These are phyloP conservation scores for Vipera latastei DNA, from an alignment of 2,797 vertebrate genomes.

Conservation along the genomic window DNA sequence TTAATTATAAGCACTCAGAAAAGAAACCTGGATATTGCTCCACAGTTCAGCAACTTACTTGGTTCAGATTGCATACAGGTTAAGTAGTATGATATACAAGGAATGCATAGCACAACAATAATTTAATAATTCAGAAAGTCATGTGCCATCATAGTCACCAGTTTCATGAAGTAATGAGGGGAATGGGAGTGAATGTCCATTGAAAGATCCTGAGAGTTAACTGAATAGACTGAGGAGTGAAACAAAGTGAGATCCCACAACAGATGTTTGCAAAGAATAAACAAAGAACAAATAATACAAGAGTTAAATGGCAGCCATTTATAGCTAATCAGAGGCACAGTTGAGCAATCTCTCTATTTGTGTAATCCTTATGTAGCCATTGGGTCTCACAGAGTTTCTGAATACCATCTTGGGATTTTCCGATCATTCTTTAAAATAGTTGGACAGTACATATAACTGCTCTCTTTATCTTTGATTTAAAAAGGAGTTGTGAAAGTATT, in stretches of 20 bases:
- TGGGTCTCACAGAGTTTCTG: slow-evolving; percentile 16
- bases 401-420: slow-evolving; percentile 18
- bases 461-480: neutral
- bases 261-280: slow-evolving; percentile 24
- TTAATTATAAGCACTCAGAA: slow-evolving; percentile 6
- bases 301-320: slow-evolving; percentile 16
- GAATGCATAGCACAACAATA: slow-evolving; percentile 16
- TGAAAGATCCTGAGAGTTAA: neutral
- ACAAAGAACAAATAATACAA: neutral
- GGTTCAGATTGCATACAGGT: slow-evolving; percentile 11
- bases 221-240: neutral
- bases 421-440: slow-evolving; percentile 16
- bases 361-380: slow-evolving; percentile 9
- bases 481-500: neutral
- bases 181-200: neutral
- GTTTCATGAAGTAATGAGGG: neutral
- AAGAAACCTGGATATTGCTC: slow-evolving; percentile 30
- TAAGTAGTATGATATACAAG: slow-evolving; percentile 22
- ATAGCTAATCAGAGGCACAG: slow-evolving; percentile 22
- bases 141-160: slow-evolving; percentile 5
- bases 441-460: neutral
- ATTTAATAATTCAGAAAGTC: slow-evolving; percentile 21
- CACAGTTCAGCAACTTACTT: slow-evolving; percentile 28
- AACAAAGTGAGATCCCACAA: slow-evolving; percentile 12
- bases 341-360: slow-evolving; percentile 6